Percentiles rank a stretch among this genome's conserved stretches.
Evolutionary conservation across 2,797 vertebrate genomes (phyloP).

Genomic region (Tinamus major): DNA sequence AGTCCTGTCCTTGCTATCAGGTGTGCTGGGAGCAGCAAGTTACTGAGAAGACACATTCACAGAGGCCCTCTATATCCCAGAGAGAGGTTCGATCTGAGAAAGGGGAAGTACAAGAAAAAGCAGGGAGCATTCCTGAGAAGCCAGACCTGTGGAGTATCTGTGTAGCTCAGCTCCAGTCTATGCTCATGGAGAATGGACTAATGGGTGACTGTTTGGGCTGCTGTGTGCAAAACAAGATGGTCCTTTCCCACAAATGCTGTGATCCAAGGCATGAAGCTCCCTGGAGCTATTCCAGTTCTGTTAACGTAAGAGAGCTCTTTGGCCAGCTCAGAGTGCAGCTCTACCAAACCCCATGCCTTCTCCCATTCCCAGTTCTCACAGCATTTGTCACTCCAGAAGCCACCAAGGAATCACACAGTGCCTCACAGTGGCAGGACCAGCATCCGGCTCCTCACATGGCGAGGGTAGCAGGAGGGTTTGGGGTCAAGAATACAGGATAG

Average conservation of each 20-base stretch:
- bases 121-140: background rate
- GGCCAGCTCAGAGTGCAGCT: background rate
- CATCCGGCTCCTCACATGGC: background rate
- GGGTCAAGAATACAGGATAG: background rate
- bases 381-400: background rate
- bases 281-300: background rate
- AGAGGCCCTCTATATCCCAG: background rate
- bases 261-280: background rate
- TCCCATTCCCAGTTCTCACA: background rate
- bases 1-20: background rate
- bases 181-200: background rate
- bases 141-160: background rate
- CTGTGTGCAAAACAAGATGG: background rate
- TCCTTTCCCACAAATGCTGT: background rate
- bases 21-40: background rate
- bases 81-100: background rate
- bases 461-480: background rate
- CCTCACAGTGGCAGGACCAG: conserved; percentile 41
- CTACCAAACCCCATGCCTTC: background rate
- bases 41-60: background rate
- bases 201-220: background rate
- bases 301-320: background rate
- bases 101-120: background rate
- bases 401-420: conserved; percentile 35
- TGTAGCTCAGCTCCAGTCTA: background rate